phyloP scores from a whole-genome alignment of 2,113 vertebrate species.

The Danionella cerebrum region DNA sequence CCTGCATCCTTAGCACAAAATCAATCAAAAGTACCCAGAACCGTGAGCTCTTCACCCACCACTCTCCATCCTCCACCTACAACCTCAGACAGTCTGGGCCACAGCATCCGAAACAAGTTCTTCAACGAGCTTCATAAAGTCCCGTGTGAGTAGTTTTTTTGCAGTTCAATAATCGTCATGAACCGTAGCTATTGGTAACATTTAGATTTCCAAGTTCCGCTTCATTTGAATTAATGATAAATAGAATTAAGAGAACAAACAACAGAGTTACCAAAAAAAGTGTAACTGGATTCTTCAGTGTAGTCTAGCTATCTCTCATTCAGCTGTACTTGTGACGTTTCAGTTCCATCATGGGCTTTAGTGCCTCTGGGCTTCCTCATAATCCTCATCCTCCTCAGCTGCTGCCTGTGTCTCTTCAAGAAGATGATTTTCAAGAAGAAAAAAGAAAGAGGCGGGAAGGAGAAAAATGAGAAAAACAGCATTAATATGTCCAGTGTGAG shows the following conservation, averaged over 20 bases:
- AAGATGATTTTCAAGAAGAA: slow-evolving; percentile 90
- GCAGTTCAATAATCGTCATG: neutral
- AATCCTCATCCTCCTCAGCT: slow-evolving; percentile 77
- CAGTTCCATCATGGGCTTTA: slow-evolving; percentile 55
- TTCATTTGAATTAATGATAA: too few relatives aligned
- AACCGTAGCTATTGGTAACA: too few relatives aligned
- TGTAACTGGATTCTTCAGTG: too few relatives aligned
- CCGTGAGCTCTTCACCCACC: neutral
- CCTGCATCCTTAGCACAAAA: neutral
- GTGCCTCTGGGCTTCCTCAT: slow-evolving; percentile 66
- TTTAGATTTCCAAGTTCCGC: too few relatives aligned
- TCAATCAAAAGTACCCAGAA: neutral
- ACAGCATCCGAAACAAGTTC: slow-evolving; percentile 45
- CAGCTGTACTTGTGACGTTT: slow-evolving; percentile 14
- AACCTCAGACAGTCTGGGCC: neutral
- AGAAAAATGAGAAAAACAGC: slow-evolving; percentile 77
- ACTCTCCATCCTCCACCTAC: neutral
- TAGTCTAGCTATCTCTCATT: too few relatives aligned
- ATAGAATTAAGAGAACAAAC: too few relatives aligned
- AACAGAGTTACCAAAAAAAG: too few relatives aligned
- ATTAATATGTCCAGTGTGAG: slow-evolving; percentile 88
- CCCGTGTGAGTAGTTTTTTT: slow-evolving; percentile 47
- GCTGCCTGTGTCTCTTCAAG: slow-evolving; percentile 83
- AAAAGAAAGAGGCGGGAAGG: slow-evolving; percentile 70
- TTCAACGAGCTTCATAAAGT: slow-evolving; percentile 50